Conservation (phyloP, 2,797 vertebrate genomes). For the Anguilla pacifica region DNA sequence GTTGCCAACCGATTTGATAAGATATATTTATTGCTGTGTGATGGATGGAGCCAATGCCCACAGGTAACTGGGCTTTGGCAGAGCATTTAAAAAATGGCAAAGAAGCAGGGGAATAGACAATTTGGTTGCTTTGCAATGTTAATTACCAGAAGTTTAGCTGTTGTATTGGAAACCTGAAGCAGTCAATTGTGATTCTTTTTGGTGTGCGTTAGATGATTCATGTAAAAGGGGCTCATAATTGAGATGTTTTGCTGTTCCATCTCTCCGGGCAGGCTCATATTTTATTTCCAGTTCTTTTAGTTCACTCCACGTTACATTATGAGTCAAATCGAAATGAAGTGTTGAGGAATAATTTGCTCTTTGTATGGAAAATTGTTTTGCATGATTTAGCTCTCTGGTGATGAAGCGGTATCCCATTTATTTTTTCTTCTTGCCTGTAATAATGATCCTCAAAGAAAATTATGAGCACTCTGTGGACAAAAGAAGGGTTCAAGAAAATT, state of each 20-base stretch:
- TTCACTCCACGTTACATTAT: not conserved
- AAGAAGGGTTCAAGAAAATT: slow-evolving; percentile 7
- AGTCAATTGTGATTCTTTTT: not conserved
- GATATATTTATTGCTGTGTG: not conserved
- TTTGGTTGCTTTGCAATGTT: not conserved
- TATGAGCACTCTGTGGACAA: not conserved
- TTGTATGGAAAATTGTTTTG: slow-evolving; percentile 7
- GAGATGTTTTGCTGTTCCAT: not conserved
- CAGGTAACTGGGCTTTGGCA: not conserved
- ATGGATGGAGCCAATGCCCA: not conserved
- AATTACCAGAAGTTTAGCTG: not conserved
- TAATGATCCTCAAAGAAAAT: not conserved
- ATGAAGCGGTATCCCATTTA: not conserved
- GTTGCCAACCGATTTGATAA: not conserved
- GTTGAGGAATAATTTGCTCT: not conserved
- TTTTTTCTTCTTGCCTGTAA: not conserved
- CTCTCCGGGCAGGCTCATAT: not conserved
- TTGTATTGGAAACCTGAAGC: not conserved
- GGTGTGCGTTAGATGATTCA: not conserved
- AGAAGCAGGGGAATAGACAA: not conserved
- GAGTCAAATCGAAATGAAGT: not conserved
- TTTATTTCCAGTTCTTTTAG: not conserved
- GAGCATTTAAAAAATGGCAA: not conserved
- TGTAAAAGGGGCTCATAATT: not conserved
- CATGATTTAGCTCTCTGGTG: slow-evolving; percentile 8